These are phyloP conservation scores for Nomada fucata DNA, from an alignment of 2,888 invertebrate genomes.

Conservation along the genomic window DNA sequence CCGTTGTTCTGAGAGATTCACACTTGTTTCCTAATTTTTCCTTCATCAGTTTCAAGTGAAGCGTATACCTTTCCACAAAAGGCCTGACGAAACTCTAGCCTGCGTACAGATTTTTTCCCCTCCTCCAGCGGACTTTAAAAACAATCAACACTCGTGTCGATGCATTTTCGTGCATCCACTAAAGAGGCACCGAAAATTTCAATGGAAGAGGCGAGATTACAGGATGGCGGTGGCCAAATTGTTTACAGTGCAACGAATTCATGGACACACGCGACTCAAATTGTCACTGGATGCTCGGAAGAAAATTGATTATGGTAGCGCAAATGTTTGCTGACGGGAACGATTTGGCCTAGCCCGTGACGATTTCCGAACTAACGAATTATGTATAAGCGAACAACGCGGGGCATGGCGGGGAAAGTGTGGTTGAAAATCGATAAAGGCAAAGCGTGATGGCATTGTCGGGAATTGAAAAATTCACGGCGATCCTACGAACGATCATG, in stretches of 20 bases:
- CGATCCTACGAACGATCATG: conserved; percentile 24
- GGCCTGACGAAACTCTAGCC: not conserved
- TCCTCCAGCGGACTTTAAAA: conserved; percentile 6
- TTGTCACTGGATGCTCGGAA: conserved; percentile 33
- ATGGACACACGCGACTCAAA: conserved; percentile 13
- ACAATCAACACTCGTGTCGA: conserved; percentile 13
- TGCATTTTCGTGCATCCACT: conserved; percentile 1
- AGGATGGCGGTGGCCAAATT: conserved; percentile 20
- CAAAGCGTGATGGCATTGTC: conserved; percentile 20
- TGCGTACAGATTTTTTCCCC: not conserved
- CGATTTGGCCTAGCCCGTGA: conserved; percentile 26
- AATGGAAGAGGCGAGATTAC: not conserved
- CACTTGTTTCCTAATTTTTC: not conserved
- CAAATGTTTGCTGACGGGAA: conserved; percentile 48
- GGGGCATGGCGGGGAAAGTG: not conserved
- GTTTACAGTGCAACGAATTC: conserved; percentile 28
- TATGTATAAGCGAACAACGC: conserved; percentile 8
- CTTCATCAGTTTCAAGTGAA: not conserved
- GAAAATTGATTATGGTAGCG: conserved; percentile 53
- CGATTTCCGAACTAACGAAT: conserved; percentile 48
- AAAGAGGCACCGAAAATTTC: conserved; percentile 1
- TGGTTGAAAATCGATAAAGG: conserved; percentile 37
- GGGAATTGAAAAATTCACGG: conserved; percentile 36
- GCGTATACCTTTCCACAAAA: too few relatives aligned
- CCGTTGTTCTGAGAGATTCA: too few relatives aligned